Conservation (phyloP, 64 coral and sea anemone species). For the Catalaphyllia jardinei region DNA sequence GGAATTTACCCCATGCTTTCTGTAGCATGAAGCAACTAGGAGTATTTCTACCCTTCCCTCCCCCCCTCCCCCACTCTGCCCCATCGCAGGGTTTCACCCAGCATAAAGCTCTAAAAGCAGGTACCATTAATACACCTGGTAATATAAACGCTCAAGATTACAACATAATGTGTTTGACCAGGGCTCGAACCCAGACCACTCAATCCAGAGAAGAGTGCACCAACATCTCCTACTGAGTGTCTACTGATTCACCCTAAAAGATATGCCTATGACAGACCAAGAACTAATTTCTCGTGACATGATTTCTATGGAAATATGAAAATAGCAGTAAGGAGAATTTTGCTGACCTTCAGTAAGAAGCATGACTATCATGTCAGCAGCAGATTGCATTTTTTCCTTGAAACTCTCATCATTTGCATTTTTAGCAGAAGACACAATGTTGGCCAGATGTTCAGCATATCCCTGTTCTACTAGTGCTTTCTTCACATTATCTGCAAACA, state of each 20-base stretch:
- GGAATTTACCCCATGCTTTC: too few relatives aligned
- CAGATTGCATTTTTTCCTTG: conserved; percentile 64
- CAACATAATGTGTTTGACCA: too few relatives aligned
- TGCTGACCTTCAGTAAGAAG: conserved; percentile 74
- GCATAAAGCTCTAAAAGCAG: too few relatives aligned
- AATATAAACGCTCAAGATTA: too few relatives aligned
- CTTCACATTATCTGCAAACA: conserved; percentile 76
- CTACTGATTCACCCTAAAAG: not conserved
- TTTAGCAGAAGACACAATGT: conserved; percentile 62
- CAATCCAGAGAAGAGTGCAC: not conserved
- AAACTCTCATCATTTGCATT: conserved; percentile 48
- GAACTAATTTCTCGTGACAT: too few relatives aligned
- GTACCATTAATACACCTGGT: too few relatives aligned
- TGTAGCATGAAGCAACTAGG: too few relatives aligned
- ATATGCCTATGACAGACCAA: not conserved
- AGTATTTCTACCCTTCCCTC: too few relatives aligned
- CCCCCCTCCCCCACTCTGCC: too few relatives aligned
- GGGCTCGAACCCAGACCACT: not conserved
- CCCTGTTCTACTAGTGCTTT: conserved; percentile 60
- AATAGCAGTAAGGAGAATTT: not conserved
- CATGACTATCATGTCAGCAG: conserved; percentile 84
- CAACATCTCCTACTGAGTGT: too few relatives aligned
- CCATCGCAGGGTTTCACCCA: too few relatives aligned
- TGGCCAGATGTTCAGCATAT: conserved; percentile 58
- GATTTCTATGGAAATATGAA: too few relatives aligned